phyloP scores from a whole-genome alignment of 1,140 invertebrate species.

The Triops longicaudatus region DNA sequence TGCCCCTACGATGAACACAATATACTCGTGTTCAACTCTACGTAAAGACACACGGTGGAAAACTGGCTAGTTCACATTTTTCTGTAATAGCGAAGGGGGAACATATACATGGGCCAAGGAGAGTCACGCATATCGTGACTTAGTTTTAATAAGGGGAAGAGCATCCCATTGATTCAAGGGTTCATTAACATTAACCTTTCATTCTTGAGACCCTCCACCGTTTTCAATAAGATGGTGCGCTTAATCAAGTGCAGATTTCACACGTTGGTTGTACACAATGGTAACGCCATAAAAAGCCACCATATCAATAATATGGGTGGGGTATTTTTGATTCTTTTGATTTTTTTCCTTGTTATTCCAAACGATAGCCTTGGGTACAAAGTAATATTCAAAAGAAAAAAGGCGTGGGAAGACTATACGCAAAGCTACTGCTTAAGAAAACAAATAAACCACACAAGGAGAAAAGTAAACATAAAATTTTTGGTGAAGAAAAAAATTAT shows the following conservation, averaged over 20 bases:
- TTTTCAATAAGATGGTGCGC: neutral
- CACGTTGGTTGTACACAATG: neutral
- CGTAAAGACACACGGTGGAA: neutral
- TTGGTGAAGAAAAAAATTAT: neutral
- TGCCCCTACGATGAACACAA: slow-evolving; percentile 5
- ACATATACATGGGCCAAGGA: neutral
- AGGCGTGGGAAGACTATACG: neutral
- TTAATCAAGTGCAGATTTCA: neutral
- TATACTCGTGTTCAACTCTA: neutral
- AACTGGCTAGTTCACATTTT: neutral
- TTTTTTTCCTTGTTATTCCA: neutral
- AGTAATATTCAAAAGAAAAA: neutral
- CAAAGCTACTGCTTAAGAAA: neutral
- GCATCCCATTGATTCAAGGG: neutral
- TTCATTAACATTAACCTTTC: slow-evolving; percentile 9
- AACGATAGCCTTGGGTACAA: neutral
- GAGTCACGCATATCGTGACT: slow-evolving; percentile 3
- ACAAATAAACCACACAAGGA: neutral
- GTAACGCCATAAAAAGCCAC: neutral
- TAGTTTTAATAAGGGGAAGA: neutral
- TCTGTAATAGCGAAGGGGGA: neutral
- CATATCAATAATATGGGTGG: neutral
- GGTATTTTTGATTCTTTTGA: neutral
- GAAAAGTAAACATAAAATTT: neutral
- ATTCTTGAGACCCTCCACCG: neutral